Evolutionary conservation across 2,888 invertebrate species (phyloP).

Genomic region (Cheilosia soror): DNA sequence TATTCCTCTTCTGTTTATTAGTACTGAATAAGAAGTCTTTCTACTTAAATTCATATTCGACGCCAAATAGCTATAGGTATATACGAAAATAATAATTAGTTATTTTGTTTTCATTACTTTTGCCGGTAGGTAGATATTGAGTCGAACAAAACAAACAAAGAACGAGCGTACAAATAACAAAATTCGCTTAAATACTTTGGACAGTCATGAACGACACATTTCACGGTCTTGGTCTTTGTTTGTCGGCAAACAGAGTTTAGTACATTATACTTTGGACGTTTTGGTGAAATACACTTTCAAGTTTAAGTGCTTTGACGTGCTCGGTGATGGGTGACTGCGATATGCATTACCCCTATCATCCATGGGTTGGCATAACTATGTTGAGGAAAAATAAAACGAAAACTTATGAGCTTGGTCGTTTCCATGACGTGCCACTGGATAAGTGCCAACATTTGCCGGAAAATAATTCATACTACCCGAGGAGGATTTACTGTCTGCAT

Average conservation of each 20-base stretch:
- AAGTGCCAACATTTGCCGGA: not conserved
- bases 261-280: not conserved
- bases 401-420: not conserved
- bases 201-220: not conserved
- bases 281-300: conserved; percentile 1
- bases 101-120: conserved; percentile 14
- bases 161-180: not conserved
- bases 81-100: conserved; percentile 1
- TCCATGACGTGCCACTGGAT: conserved; percentile 22
- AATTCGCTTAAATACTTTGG: conserved; percentile 15
- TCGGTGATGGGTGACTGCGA: no score
- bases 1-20: not conserved
- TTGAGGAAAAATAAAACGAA: not conserved
- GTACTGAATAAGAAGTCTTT: not conserved
- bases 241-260: conserved; percentile 7
- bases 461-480: not conserved
- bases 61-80: not conserved
- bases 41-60: not conserved
- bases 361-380: not conserved
- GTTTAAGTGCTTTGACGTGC: conserved; percentile 26
- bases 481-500: conserved; percentile 13
- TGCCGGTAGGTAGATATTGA: conserved; percentile 8
- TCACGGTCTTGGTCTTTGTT: conserved; percentile 6
- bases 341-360: conserved; percentile 1
- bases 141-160: not conserved